These are phyloP conservation scores for Leucania comma DNA, from an alignment of 2,888 invertebrate species.

Conservation along the genomic window DNA sequence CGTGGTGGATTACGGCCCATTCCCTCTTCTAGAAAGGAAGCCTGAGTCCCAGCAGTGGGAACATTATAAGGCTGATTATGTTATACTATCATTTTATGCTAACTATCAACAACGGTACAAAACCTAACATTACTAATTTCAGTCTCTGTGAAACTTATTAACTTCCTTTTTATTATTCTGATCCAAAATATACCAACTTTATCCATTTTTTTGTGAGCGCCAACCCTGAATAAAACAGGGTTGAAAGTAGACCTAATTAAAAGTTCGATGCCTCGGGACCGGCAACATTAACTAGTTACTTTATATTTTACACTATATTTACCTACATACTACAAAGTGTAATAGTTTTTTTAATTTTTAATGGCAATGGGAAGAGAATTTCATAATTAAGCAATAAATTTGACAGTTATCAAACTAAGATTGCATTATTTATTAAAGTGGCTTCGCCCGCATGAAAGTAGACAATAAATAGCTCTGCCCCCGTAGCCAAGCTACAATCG, in stretches of 20 bases:
- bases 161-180: slow-evolving; percentile 44
- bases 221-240: slow-evolving; percentile 60
- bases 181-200: slow-evolving; percentile 48
- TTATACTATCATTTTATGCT: too few relatives aligned
- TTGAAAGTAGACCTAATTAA: slow-evolving; percentile 63
- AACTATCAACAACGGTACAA: background rate
- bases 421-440: too few relatives aligned
- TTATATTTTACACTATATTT: slow-evolving; percentile 44
- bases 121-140: background rate
- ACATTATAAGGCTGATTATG: too few relatives aligned
- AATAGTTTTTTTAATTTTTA: too few relatives aligned
- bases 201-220: slow-evolving; percentile 41
- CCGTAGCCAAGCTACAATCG: too few relatives aligned
- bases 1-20: too few relatives aligned
- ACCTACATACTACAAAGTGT: background rate
- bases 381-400: background rate
- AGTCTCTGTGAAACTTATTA: slow-evolving; percentile 24
- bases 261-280: slow-evolving; percentile 59
- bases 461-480: too few relatives aligned
- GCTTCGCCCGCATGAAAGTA: too few relatives aligned
- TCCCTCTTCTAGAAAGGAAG: too few relatives aligned
- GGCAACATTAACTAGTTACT: slow-evolving; percentile 36
- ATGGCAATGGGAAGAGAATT: background rate
- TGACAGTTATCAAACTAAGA: too few relatives aligned
- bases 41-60: too few relatives aligned